phyloP scores from a whole-genome alignment of 2,113 vertebrate genomes.

The Rhinoderma darwinii region DNA sequence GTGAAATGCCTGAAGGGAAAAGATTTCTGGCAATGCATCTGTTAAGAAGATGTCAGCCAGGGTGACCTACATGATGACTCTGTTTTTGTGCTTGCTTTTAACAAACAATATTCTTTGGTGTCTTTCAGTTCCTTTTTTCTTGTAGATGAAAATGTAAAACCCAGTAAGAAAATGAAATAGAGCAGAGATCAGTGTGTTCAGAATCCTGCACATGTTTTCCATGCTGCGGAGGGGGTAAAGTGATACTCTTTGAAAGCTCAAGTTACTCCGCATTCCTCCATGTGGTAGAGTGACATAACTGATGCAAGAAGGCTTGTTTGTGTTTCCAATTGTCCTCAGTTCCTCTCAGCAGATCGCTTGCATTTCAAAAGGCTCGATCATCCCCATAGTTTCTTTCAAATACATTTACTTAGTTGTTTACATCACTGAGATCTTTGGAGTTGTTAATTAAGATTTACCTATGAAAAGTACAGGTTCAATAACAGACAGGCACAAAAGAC shows the following conservation, averaged over 20 bases:
- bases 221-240: constrained; percentile 40
- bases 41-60: not conserved
- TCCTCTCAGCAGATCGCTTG: constrained; percentile 46
- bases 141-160: not conserved
- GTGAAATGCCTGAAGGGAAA: not conserved
- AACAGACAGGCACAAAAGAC: not conserved
- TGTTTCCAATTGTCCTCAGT: constrained; percentile 57
- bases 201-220: constrained; percentile 48
- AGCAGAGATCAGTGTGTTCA: not conserved
- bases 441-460: not conserved
- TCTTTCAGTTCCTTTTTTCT: not conserved
- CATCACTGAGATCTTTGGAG: not conserved
- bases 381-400: constrained; percentile 2
- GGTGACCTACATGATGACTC: not conserved
- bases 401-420: constrained; percentile 26
- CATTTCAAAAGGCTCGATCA: not conserved
- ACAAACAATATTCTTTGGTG: not conserved
- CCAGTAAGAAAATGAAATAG: not conserved
- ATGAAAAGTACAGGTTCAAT: not conserved
- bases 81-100: not conserved
- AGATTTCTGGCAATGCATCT: not conserved
- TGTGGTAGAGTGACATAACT: constrained; percentile 56
- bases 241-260: constrained; percentile 42
- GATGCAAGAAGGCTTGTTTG: constrained; percentile 55
- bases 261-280: constrained; percentile 53